Base-by-base conservation (phyloP, 2,888 invertebrate genomes). In the Cartodere bifasciata region DNA sequence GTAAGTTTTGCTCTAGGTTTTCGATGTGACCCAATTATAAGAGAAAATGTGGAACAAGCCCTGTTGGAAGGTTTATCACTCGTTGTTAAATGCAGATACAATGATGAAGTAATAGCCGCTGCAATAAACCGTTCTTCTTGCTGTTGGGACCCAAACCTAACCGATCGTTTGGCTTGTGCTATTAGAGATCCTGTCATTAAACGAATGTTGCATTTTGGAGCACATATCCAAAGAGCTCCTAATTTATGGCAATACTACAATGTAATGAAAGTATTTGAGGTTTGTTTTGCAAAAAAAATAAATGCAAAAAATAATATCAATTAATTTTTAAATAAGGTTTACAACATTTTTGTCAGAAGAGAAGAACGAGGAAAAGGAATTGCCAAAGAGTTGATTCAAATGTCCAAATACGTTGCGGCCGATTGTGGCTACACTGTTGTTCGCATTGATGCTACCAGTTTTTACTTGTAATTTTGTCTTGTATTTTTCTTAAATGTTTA, bases 131-230 rank as follows among this genome's bases (percentile, higher is more conserved):
- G 60, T 41, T 61, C 60, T 28, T 48, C 62, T 1, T 62, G 55
- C 38, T 65, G 65, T 0, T 70, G 70, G 70, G 64, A 62, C 45
- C 56, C 65, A 0, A 55, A 60, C 13, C 58, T 67, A 47, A 53
- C 62, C 1, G 67, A 70, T 33, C 64, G 65, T 36, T 62, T 69
- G 55, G 70, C 68, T 0, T 65, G 67, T 38, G 52, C 45, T 36
- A 59, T 68, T 0, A 24, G 40, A 2, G 54, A 58, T 6, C 47
- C 35, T 2, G 59, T 66, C 0, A 63, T 67, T 32, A 52, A 57
- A 16, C 44, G 64, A 31, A 47, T 67, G 13, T 60, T 67, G 49
- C 63, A 65, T 43, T 70, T 72, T 49, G 51, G 48, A 20, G 68
- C 71, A 0, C 65, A 71, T 38, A 55, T 67, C 31, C 52, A 64